A percentile compares a stretch with the other conserved stretches of the same genome.
phyloP scores from a whole-genome alignment of 2,888 invertebrate genomes.

The Tipula lateralis region DNA sequence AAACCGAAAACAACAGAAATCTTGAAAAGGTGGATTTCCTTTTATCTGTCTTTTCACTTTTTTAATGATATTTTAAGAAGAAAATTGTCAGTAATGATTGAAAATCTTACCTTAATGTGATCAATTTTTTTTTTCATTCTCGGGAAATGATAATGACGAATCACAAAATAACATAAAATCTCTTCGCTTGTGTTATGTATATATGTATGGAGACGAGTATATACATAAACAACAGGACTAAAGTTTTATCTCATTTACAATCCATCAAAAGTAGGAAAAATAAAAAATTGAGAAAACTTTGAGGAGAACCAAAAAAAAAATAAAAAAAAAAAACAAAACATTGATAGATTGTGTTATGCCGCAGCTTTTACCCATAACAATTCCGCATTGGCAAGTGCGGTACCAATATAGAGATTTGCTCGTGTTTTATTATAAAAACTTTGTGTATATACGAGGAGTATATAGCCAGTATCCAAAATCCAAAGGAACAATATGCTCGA shows the following conservation, averaged over 20 bases:
- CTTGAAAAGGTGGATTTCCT: slow-evolving; percentile 24
- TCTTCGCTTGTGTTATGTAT: neutral
- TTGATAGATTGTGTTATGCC: neutral
- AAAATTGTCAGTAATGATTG: slow-evolving; percentile 24
- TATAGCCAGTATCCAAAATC: neutral
- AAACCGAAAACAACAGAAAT: neutral
- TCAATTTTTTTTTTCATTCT: neutral
- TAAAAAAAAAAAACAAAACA: no score
- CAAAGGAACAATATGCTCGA: neutral
- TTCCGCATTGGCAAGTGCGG: neutral
- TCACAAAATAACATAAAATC: neutral
- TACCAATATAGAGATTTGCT: neutral
- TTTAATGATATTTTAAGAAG: slow-evolving; percentile 21
- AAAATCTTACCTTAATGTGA: slow-evolving; percentile 24
- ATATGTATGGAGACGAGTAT: neutral
- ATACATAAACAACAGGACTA: neutral
- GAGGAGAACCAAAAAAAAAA: neutral
- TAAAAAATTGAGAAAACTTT: neutral
- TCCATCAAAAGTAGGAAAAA: neutral
- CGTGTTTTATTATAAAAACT: neutral
- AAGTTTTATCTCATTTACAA: slow-evolving; percentile 9
- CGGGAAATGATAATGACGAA: slow-evolving; percentile 1
- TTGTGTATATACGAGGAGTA: neutral
- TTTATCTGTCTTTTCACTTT: slow-evolving; percentile 15
- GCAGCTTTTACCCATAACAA: neutral